Evolutionary conservation across 2,113 vertebrate genomes (phyloP).

Genomic region (Brachyhypopomus occidentalis): DNA sequence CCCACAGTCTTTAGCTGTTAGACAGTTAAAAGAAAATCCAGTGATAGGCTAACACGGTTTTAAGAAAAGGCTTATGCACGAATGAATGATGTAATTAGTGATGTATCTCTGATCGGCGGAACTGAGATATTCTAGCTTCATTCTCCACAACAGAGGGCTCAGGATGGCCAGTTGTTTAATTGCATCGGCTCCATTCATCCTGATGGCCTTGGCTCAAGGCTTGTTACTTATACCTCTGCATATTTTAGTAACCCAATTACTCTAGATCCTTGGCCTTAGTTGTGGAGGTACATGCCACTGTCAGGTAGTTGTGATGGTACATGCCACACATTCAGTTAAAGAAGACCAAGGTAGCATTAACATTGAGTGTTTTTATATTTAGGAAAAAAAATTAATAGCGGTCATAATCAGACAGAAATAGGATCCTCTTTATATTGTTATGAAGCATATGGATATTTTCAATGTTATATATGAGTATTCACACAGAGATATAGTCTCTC

Average conservation of each 20-base stretch:
- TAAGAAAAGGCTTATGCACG: constrained; percentile 40
- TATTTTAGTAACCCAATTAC: background rate
- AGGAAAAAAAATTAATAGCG: background rate
- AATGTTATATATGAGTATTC: background rate
- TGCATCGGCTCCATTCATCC: constrained; percentile 47
- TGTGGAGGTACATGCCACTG: background rate
- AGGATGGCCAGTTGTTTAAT: constrained; percentile 44
- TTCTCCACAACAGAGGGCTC: constrained; percentile 49
- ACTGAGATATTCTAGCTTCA: constrained; percentile 40
- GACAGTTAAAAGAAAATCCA: constrained; percentile 62
- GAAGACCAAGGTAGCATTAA: background rate
- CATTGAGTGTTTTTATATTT: background rate
- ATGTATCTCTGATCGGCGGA: constrained; percentile 64
- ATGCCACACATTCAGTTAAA: background rate
- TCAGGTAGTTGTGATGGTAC: background rate
- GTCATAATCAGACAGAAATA: background rate
- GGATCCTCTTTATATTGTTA: background rate
- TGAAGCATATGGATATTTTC: background rate
- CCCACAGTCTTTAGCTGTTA: constrained; percentile 59
- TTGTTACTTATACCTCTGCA: background rate
- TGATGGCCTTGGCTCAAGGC: background rate
- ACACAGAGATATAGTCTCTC: background rate
- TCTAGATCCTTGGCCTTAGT: background rate
- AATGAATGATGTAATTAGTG: constrained; percentile 62
- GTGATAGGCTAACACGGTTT: constrained; percentile 55